These are phyloP conservation scores for Vanessa cardui DNA, from an alignment of 2,888 invertebrate species.

Conservation along the genomic window DNA sequence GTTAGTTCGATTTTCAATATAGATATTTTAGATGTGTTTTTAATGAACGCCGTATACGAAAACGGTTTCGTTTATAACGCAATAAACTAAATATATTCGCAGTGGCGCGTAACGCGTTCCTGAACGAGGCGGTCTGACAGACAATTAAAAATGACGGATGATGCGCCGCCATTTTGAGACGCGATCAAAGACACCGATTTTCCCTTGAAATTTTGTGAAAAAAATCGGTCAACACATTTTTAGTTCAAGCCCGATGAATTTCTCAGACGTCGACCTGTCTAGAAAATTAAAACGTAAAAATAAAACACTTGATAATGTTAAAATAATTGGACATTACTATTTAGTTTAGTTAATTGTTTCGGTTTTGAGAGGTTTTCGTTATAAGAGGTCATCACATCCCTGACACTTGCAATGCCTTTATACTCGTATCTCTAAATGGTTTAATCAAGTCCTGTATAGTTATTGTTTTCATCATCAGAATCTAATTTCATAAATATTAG, in stretches of 20 bases:
- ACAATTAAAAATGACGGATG: constrained; percentile 82
- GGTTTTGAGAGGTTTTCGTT: too few species aligned
- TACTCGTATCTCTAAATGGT: too few species aligned
- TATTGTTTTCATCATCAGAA: too few species aligned
- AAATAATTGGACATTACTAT: too few species aligned
- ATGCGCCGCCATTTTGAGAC: constrained; percentile 67
- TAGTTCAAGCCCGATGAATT: constrained; percentile 60
- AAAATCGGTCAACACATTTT: constrained; percentile 66
- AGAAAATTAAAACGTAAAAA: background rate
- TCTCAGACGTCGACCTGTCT: constrained; percentile 58
- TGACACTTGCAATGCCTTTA: too few species aligned
- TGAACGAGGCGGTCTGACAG: constrained; percentile 64
- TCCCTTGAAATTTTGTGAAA: constrained; percentile 49
- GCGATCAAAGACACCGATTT: constrained; percentile 62
- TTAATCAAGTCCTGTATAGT: too few species aligned
- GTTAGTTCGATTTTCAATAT: background rate
- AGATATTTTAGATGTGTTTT: constrained; percentile 49
- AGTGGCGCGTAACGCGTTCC: constrained; percentile 63
- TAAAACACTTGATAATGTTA: too few species aligned
- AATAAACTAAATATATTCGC: constrained; percentile 79
- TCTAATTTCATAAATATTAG: too few species aligned
- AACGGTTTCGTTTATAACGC: constrained; percentile 65
- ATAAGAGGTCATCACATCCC: too few species aligned
- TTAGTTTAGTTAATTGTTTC: too few species aligned
- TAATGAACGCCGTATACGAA: constrained; percentile 55